Evolutionary conservation across 2,888 invertebrate species (phyloP).

Genomic region (Cephus rjabovi): DNA sequence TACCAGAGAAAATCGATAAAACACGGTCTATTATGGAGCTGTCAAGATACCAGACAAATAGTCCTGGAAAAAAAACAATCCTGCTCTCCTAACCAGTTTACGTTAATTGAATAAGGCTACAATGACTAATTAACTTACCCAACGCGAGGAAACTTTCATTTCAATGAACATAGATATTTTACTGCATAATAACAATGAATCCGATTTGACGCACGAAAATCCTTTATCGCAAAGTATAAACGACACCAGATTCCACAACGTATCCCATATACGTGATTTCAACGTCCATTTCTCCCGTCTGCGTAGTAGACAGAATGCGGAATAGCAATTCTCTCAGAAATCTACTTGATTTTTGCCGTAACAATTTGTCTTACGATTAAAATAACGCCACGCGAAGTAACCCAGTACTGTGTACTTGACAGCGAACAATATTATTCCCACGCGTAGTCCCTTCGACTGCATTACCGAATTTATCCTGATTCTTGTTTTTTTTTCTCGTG

Average conservation of each 20-base stretch:
- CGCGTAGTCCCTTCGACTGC: slow-evolving; percentile 43
- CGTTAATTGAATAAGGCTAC: slow-evolving; percentile 25
- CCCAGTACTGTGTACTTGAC: slow-evolving; percentile 53
- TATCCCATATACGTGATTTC: not conserved
- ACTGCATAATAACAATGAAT: not conserved
- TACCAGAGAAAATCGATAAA: slow-evolving; percentile 18
- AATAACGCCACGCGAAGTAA: slow-evolving; percentile 46
- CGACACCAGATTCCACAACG: not conserved
- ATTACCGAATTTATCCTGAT: slow-evolving; percentile 20
- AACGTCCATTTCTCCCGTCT: not conserved
- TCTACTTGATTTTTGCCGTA: slow-evolving; percentile 9
- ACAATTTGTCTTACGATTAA: not conserved
- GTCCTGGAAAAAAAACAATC: slow-evolving; percentile 5
- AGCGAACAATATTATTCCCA: slow-evolving; percentile 47
- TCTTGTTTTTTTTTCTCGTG: not conserved
- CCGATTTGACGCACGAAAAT: not conserved
- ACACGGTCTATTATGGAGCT: slow-evolving; percentile 22
- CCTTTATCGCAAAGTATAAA: not conserved
- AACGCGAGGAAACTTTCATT: slow-evolving; percentile 1
- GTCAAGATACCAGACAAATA: slow-evolving; percentile 25
- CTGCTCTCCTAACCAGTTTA: slow-evolving; percentile 21
- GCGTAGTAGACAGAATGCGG: not conserved
- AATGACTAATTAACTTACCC: slow-evolving; percentile 30
- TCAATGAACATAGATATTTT: not conserved
- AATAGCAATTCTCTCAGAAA: not conserved